Base-by-base conservation (phyloP, 2,113 vertebrate species). In the Ivindomyrus marchei region DNA sequence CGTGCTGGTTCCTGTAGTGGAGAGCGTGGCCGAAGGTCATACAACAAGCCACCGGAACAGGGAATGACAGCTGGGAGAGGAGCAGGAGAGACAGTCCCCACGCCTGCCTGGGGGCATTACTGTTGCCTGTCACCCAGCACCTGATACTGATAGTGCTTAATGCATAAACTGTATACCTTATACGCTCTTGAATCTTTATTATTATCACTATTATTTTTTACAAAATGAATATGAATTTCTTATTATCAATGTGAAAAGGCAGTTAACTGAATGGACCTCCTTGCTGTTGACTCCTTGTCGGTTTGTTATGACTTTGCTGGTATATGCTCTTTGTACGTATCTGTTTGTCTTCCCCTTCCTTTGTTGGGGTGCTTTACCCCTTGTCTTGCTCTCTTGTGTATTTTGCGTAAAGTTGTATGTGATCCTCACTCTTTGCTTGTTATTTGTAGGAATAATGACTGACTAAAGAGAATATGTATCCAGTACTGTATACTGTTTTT, bases 361-460 rank as follows among this genome's bases (percentile, higher is more conserved):
- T 17, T 70, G 62, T 50, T 45, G 9, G 3, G 53, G 84, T 36
- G 42, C n/a, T 36, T 42, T 2, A 89, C 56, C 89, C 47, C 91
- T 36, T 88, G 92, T 94, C 94, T 94, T 93, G 93, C 93, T 94
- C 91, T 94, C 92, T 90, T 91, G 92, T 93, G 93, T 94, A 92
- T 52, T 92, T 89, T 94, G 94, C 93, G 92, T 91, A 92, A 91
- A 94, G 91, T 90, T 93, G 92, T 92, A 91, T 94, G 94, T 96
- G 92, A 93, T 93, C 90, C 91, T 90, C 92, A 94, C 90, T 92
- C 92, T 95, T 93, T 95, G 94, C 94, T 93, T 95, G 94, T 94
- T 89, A 92, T 94, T 94, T 93, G 92, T 94, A 94, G 91, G 90
- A 94, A 93, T 92, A 91, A 93, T 91, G 92, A 94, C 91, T 90